Evolutionary conservation across 1,140 invertebrate species (phyloP).

Genomic region (Aphelenchoides fujianensis): DNA sequence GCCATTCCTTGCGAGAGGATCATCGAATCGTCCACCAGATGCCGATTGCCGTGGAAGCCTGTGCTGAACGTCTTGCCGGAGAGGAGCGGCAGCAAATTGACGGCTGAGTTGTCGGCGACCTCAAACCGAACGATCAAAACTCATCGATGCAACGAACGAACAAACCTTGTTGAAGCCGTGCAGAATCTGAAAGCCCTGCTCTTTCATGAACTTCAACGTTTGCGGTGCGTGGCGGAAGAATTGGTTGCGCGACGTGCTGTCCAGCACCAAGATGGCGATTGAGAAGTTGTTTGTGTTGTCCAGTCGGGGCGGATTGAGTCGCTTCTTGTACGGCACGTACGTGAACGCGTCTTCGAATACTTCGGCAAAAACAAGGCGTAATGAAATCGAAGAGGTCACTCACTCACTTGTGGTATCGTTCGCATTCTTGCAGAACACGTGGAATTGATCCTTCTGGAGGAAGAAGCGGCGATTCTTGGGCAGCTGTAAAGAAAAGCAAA

Average conservation of each 20-base stretch:
- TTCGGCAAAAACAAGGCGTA: slow-evolving; percentile 15
- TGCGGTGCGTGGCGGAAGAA: slow-evolving; percentile 39
- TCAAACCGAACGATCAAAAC: too few relatives aligned
- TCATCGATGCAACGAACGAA: too few relatives aligned
- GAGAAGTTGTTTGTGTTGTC: slow-evolving; percentile 2
- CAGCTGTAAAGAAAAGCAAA: too few relatives aligned
- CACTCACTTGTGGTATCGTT: background rate
- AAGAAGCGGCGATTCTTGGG: slow-evolving; percentile 10
- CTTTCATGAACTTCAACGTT: slow-evolving; percentile 15
- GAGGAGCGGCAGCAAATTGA: slow-evolving; percentile 13
- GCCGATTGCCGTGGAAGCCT: slow-evolving; percentile 1
- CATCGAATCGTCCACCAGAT: slow-evolving; percentile 7
- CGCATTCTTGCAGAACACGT: background rate
- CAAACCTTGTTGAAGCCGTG: background rate
- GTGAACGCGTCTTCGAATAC: slow-evolving; percentile 4
- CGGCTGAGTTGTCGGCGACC: slow-evolving; percentile 18
- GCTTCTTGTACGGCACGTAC: background rate
- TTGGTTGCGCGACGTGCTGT: slow-evolving; percentile 9
- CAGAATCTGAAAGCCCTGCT: slow-evolving; percentile 11
- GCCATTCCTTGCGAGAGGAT: slow-evolving; percentile 4
- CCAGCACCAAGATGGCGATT: slow-evolving; percentile 11
- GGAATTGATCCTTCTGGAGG: slow-evolving; percentile 12
- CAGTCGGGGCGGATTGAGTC: background rate
- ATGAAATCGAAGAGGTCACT: background rate
- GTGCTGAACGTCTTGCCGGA: slow-evolving; percentile 23